These are phyloP conservation scores for Electrophaes corylata DNA, from an alignment of 2,888 invertebrate species.

Conservation along the genomic window DNA sequence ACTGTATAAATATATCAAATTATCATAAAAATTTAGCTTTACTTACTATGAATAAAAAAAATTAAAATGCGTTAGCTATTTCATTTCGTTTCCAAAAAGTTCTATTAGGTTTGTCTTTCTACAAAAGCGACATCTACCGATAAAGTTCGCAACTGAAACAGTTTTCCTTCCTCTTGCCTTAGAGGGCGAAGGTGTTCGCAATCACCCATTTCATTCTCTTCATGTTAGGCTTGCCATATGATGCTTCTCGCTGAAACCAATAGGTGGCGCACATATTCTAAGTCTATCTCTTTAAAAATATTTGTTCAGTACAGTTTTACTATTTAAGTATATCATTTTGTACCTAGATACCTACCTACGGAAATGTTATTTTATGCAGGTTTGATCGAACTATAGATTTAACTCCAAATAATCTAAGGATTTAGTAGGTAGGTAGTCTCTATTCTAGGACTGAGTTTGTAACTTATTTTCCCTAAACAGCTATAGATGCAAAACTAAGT, in stretches of 20 bases:
- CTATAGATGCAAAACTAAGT: background rate
- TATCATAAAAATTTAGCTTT: too few species aligned
- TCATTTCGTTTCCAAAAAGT: background rate
- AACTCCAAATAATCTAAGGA: too few species aligned
- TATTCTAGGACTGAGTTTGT: too few species aligned
- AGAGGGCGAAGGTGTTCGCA: background rate
- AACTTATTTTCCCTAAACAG: background rate
- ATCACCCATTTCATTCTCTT: background rate
- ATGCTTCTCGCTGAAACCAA: conserved; percentile 22
- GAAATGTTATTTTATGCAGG: background rate
- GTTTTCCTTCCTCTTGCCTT: conserved; percentile 2
- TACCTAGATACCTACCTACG: background rate
- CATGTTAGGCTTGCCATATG: background rate
- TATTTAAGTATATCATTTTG: too few species aligned
- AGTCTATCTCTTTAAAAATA: too few species aligned
- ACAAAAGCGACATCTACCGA: conserved; percentile 18
- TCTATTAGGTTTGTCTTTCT: background rate
- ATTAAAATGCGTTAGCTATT: too few species aligned
- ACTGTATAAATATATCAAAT: too few species aligned
- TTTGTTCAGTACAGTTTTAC: too few species aligned
- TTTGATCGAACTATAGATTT: too few species aligned
- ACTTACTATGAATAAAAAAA: too few species aligned
- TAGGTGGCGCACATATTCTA: conserved; percentile 30
- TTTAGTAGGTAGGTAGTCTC: too few species aligned
- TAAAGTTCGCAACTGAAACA: background rate